phyloP scores from a whole-genome alignment of 2,888 invertebrate species.

The Mesoligia furuncula region DNA sequence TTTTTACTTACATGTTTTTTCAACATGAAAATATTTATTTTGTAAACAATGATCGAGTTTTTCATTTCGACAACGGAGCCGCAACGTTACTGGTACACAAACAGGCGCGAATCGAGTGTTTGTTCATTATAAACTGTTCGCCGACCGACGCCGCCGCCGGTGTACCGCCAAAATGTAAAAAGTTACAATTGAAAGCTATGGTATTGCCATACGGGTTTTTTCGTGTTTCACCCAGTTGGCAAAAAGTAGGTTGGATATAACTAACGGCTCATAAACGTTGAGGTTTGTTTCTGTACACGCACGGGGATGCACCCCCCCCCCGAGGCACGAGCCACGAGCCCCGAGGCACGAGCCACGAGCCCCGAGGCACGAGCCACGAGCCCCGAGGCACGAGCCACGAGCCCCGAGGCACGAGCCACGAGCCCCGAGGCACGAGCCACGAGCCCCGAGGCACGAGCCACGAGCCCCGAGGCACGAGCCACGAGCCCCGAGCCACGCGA shows the following conservation, averaged over 20 bases:
- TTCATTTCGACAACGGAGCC: slow-evolving; percentile 1
- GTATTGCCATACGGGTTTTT: slow-evolving; percentile 8
- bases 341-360: background rate
- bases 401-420: background rate
- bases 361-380: slow-evolving; percentile 1
- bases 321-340: slow-evolving; percentile 1
- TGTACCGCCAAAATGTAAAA: slow-evolving; percentile 31
- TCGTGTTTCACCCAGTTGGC: slow-evolving; percentile 27
- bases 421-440: slow-evolving; percentile 1
- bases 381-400: slow-evolving; percentile 14
- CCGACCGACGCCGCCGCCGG: background rate
- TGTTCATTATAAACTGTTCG: slow-evolving; percentile 41
- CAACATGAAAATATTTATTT: slow-evolving; percentile 8
- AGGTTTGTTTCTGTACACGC: slow-evolving; percentile 32
- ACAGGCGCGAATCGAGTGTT: slow-evolving; percentile 23
- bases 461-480: background rate
- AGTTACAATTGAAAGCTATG: slow-evolving; percentile 46
- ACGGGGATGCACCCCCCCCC: slow-evolving; percentile 15
- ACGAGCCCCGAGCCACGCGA: slow-evolving; percentile 13
- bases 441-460: background rate
- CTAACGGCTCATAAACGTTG: slow-evolving; percentile 21
- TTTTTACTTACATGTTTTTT: background rate
- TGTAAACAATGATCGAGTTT: slow-evolving; percentile 12
- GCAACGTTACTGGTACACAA: background rate
- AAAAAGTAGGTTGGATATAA: slow-evolving; percentile 39